A percentile compares a stretch with the other conserved stretches of the same genome.
phyloP scores from a whole-genome alignment of 2,113 vertebrate species.

The Macquaria australasica region DNA sequence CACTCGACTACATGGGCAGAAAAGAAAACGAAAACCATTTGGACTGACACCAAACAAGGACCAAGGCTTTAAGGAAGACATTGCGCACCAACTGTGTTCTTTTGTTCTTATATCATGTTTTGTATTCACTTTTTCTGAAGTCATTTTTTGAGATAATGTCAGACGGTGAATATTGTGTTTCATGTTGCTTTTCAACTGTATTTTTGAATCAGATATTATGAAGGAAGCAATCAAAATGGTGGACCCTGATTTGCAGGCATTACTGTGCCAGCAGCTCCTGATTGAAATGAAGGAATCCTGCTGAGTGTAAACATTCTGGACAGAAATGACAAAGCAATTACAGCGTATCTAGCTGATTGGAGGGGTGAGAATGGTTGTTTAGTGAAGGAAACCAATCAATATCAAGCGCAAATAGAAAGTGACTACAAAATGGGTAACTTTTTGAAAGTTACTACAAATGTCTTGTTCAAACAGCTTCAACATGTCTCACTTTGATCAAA shows the following conservation, averaged over 20 bases:
- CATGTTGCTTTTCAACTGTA: constrained; percentile 11
- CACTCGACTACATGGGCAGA: neutral
- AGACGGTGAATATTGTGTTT: neutral
- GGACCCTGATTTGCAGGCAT: constrained; percentile 40
- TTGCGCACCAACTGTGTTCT: neutral
- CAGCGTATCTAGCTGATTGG: constrained; percentile 47
- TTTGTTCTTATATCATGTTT: neutral
- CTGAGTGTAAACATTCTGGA: constrained; percentile 54
- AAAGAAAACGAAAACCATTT: neutral
- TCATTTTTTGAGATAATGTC: neutral
- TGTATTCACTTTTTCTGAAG: neutral
- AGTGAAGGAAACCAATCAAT: constrained; percentile 51
- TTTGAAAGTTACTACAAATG: constrained; percentile 7
- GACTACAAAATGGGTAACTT: neutral
- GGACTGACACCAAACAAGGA: neutral
- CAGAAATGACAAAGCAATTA: constrained; percentile 58
- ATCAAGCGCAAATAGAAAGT: constrained; percentile 33
- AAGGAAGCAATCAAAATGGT: constrained; percentile 20
- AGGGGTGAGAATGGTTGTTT: constrained; percentile 37
- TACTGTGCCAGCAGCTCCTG: constrained; percentile 32
- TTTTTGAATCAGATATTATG: constrained; percentile 22
- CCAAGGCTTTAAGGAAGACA: neutral
- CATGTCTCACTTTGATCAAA: neutral
- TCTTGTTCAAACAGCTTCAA: neutral
- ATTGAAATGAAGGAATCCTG: constrained; percentile 60